Base-by-base conservation (phyloP, 1,140 invertebrate species). In the Bombus fervidus region DNA sequence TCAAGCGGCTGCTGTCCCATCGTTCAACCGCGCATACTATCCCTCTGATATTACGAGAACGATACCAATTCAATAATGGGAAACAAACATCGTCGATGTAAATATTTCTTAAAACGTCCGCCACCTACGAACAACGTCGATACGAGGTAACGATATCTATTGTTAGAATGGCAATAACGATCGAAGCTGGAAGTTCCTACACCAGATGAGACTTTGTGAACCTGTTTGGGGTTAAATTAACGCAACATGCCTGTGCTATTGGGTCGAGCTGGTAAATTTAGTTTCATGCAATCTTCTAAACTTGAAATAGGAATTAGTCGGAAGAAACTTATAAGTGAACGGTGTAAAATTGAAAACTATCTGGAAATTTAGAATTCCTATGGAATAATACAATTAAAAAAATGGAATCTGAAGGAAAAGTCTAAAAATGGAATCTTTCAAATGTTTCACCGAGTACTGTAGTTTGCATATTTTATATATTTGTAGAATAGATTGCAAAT, bases 171-270 rank as follows among this genome's bases (percentile, higher is more conserved):
- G 37, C 3, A 43, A 25, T 34, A 37, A 39, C 25, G 18, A 47
- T 9, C 12, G 25, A n/a, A 25, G 4, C 15, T 31, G 59, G 8
- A 71, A 43, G 2, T 28, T 25, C 1, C 3, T 12, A 57, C 47
- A 53, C 1, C 5, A 22, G 22, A 69, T 0, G 34, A 25, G 10
- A 10, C 22, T 71, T 18, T 8, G 69, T 15, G 39, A 83, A 66
- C 28, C 73, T 28, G 34, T 79, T 81, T 77, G 43, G 87, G 92
- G 85, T 88, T 87, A 88, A 91, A 94, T 93, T 92, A 93, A 94
- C 92, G 92, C 88, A 87, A 91, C 89, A 87, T 92, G 92, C 92
- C 90, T 92, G 92, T 83, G n/a, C 82, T 81, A 81, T 68, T 77
- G 34, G 62, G 66, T 62, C 9, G 68, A 76, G 81, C 86, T 92